phyloP scores from a whole-genome alignment of 2,797 vertebrate species.

The Fistularia commersonii region DNA sequence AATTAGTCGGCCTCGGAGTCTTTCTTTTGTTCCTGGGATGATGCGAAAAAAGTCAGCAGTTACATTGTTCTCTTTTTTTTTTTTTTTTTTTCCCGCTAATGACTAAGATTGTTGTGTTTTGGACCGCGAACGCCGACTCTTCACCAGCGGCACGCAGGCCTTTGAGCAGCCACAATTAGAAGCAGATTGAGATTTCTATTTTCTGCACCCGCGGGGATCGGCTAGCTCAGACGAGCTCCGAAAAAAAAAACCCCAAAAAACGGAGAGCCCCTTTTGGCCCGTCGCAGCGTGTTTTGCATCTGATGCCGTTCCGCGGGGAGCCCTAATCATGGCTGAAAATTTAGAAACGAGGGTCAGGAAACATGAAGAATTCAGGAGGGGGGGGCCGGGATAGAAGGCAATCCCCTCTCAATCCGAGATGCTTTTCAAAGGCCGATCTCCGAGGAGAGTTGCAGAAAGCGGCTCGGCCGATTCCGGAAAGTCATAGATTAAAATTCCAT shows the following conservation, averaged over 20 bases:
- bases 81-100: constrained; percentile 40
- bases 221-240: constrained; percentile 39
- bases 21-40: constrained; percentile 1
- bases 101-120: constrained; percentile 13
- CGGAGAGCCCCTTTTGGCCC: constrained; percentile 41
- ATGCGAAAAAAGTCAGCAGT: constrained; percentile 14
- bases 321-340: constrained; percentile 68
- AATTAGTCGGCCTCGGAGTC: not conserved
- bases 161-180: constrained; percentile 54
- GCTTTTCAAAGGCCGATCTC: constrained; percentile 17
- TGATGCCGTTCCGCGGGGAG: constrained; percentile 57
- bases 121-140: constrained; percentile 17
- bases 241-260: too few relatives aligned
- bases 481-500: too few relatives aligned
- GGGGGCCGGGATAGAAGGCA: constrained; percentile 28
- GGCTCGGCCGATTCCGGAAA: too few relatives aligned
- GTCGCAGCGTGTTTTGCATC: constrained; percentile 49
- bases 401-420: constrained; percentile 13
- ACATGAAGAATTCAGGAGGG: constrained; percentile 51
- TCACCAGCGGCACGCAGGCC: constrained; percentile 9
- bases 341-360: constrained; percentile 65
- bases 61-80: constrained; percentile 38
- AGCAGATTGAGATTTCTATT: constrained; percentile 58
- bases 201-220: constrained; percentile 56
- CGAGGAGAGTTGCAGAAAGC: constrained; percentile 5